phyloP scores from a whole-genome alignment of 2,888 invertebrate genomes.

The Sabellastarte sp. region DNA sequence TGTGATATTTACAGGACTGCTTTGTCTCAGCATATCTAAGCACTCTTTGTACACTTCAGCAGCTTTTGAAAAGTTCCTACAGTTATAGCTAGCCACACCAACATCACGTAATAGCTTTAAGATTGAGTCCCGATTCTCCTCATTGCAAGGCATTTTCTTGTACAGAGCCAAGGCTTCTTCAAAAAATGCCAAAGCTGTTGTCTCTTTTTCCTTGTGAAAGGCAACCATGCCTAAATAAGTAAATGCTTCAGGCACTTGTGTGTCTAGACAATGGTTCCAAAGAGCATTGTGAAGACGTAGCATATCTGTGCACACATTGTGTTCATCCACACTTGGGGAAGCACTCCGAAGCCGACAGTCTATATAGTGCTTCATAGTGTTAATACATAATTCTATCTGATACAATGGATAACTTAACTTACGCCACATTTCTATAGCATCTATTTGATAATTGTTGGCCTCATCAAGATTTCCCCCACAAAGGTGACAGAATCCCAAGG shows the following conservation, averaged over 20 bases:
- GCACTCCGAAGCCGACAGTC: conserved; percentile 9
- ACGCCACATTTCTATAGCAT: conserved; percentile 13
- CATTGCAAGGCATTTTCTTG: conserved; percentile 8
- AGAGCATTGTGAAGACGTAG: conserved; percentile 14
- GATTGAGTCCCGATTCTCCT: conserved; percentile 15
- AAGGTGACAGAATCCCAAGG: conserved; percentile 21
- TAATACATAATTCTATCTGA: conserved; percentile 9
- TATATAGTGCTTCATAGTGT: conserved; percentile 15
- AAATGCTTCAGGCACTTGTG: conserved; percentile 20
- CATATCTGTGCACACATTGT: conserved; percentile 13
- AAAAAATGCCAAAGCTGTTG: conserved; percentile 17
- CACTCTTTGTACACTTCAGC: conserved; percentile 20
- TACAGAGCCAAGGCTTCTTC: conserved; percentile 14
- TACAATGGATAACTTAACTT: conserved; percentile 17
- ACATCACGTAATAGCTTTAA: conserved; percentile 18
- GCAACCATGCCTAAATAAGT: conserved; percentile 24
- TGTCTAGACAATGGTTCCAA: conserved; percentile 7
- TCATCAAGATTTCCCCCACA: conserved; percentile 8
- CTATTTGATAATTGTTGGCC: conserved; percentile 4
- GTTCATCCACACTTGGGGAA: not conserved
- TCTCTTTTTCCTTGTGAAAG: conserved; percentile 22
- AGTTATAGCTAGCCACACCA: conserved; percentile 24
- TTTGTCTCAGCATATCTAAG: conserved; percentile 14
- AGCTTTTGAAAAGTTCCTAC: conserved; percentile 20
- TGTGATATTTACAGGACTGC: not conserved